Evolutionary conservation across 2,113 vertebrate species (phyloP).

Genomic region (Chlorodrepanis virens): DNA sequence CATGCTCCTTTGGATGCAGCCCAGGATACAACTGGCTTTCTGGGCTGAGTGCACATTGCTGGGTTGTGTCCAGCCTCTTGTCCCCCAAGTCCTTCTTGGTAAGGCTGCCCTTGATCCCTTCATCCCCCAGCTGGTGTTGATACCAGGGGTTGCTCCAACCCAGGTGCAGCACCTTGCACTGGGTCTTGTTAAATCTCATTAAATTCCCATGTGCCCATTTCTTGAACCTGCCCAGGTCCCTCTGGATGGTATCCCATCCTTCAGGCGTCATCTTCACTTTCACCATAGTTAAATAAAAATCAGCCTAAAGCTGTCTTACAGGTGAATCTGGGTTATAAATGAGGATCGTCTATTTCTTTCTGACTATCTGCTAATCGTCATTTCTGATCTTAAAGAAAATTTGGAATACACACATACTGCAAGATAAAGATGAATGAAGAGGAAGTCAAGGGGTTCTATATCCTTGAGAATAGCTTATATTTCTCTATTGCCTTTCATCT

Average conservation of each 20-base stretch:
- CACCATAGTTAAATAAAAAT: background rate
- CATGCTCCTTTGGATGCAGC: background rate
- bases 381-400: constrained; percentile 10
- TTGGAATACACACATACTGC: background rate
- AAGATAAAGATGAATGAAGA: background rate
- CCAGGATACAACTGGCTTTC: background rate
- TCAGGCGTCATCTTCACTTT: background rate
- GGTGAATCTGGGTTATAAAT: background rate
- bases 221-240: background rate
- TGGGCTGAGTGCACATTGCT: background rate
- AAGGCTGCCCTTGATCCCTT: background rate
- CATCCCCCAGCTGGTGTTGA: background rate
- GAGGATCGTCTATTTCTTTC: background rate
- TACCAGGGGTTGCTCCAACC: accelerated
- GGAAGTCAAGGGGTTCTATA: background rate
- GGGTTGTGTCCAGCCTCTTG: background rate
- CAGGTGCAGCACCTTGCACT: background rate
- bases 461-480: background rate
- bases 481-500: background rate
- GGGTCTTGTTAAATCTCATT: background rate
- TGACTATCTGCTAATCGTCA: background rate
- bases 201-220: background rate
- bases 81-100: background rate
- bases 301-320: background rate
- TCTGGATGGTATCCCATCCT: background rate